Evolutionary conservation across 2,113 vertebrate genomes (phyloP).

Genomic region (Myocastor coypus): DNA sequence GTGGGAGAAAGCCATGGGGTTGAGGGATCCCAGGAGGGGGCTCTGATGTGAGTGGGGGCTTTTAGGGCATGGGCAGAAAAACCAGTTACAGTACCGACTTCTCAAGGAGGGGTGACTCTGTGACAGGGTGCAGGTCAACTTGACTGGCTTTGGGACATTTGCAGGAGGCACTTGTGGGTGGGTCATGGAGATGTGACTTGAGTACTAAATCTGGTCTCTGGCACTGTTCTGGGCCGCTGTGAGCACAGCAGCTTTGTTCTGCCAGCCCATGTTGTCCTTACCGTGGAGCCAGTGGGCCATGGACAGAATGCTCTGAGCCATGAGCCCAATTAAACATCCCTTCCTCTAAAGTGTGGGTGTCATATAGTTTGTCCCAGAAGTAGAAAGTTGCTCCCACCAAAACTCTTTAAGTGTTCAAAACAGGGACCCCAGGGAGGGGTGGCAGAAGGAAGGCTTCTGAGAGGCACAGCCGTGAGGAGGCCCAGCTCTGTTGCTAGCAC

Average conservation of each 20-base stretch:
- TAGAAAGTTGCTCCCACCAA: background rate
- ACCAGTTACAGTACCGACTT: background rate
- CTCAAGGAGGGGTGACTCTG: background rate
- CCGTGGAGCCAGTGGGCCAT: too few species aligned
- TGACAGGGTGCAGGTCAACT: background rate
- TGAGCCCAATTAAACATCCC: background rate
- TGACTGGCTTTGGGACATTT: background rate
- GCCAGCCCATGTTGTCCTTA: background rate
- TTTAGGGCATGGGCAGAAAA: background rate
- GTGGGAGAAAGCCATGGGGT: background rate
- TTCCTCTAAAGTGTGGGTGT: background rate
- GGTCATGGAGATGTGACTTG: background rate
- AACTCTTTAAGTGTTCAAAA: background rate
- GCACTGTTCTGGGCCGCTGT: background rate
- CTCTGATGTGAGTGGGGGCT: background rate
- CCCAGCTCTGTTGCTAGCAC: background rate
- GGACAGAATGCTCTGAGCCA: too few species aligned
- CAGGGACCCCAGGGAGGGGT: background rate
- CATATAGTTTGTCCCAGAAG: background rate
- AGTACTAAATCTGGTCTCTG: background rate
- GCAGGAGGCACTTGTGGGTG: background rate
- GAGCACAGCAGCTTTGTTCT: background rate
- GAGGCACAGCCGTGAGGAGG: background rate
- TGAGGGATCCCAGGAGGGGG: background rate
- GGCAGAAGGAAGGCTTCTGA: background rate